phyloP scores from a whole-genome alignment of 2,888 invertebrate genomes.

The Anarsia innoxiella region DNA sequence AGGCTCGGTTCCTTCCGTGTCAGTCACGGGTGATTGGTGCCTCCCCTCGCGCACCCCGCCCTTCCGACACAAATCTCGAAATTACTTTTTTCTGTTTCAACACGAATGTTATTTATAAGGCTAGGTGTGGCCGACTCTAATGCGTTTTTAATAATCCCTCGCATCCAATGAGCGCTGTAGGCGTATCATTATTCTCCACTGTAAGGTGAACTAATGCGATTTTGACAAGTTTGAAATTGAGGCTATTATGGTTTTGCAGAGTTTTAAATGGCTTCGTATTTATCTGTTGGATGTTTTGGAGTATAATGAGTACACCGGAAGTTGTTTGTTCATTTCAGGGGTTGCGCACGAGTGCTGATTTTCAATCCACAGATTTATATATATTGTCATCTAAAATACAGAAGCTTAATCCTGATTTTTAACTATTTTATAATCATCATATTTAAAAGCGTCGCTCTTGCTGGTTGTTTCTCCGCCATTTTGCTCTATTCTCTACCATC shows the following conservation, averaged over 20 bases:
- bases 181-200: constrained; percentile 50
- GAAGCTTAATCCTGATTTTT: no score
- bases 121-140: constrained; percentile 67
- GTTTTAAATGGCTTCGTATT: constrained; percentile 58
- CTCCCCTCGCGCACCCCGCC: constrained; percentile 34
- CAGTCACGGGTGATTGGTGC: constrained; percentile 66
- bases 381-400: no score
- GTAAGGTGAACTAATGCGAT: constrained; percentile 66
- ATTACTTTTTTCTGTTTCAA: constrained; percentile 65
- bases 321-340: constrained; percentile 33
- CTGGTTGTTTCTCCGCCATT: no score
- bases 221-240: constrained; percentile 73
- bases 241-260: constrained; percentile 65
- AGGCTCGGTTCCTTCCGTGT: constrained; percentile 63
- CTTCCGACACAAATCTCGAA: constrained; percentile 54
- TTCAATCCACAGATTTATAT: no score
- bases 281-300: constrained; percentile 40
- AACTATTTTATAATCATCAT: no score
- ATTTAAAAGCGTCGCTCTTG: no score
- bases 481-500: no score
- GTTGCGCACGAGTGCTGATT: no score
- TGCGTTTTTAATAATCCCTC: constrained; percentile 71
- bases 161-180: constrained; percentile 62
- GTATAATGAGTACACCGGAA: constrained; percentile 36
- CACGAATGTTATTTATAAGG: constrained; percentile 50